Percentiles rank a stretch among this genome's conserved stretches.
Conservation (phyloP, 2,888 invertebrate species). For the Tolmerus cingulatus region DNA sequence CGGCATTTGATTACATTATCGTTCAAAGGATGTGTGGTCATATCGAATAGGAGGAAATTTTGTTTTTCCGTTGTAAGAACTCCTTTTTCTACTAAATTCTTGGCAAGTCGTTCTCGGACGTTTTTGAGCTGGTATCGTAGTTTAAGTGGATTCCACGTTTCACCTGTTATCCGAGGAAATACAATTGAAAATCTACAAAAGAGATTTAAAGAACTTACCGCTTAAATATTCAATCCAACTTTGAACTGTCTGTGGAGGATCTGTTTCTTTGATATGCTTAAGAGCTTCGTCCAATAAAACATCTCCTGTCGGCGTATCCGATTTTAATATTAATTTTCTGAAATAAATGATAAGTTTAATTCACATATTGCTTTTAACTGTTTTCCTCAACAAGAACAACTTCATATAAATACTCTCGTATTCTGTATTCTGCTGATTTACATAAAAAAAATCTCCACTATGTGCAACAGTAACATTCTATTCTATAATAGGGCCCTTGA, state of each 20-base stretch:
- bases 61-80: constrained; percentile 99
- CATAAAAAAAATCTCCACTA: neutral
- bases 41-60: constrained; percentile 98
- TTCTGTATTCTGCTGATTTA: neutral
- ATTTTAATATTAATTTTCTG: constrained; percentile 80
- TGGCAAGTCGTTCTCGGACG: constrained; percentile 97
- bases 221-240: constrained; percentile 99
- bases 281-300: constrained; percentile 93
- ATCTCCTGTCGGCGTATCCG: constrained; percentile 95
- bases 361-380: neutral
- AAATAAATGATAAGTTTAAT: neutral
- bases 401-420: neutral
- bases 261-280: constrained; percentile 98
- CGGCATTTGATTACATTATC: constrained; percentile 95
- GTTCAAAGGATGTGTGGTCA: constrained; percentile 99
- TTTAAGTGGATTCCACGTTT: constrained; percentile 99
- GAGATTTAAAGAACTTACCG: constrained; percentile 68
- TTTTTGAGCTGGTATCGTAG: constrained; percentile 97
- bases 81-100: constrained; percentile 99
- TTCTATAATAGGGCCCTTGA: neutral
- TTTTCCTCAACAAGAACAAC: neutral
- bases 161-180: constrained; percentile 67
- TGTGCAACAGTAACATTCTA: neutral
- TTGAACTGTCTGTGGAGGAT: constrained; percentile 96
- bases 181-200: constrained; percentile 57